Percentiles rank a stretch among this genome's conserved stretches.
phyloP scores from a whole-genome alignment of 2,888 invertebrate genomes.

The Cynaeus angustus region DNA sequence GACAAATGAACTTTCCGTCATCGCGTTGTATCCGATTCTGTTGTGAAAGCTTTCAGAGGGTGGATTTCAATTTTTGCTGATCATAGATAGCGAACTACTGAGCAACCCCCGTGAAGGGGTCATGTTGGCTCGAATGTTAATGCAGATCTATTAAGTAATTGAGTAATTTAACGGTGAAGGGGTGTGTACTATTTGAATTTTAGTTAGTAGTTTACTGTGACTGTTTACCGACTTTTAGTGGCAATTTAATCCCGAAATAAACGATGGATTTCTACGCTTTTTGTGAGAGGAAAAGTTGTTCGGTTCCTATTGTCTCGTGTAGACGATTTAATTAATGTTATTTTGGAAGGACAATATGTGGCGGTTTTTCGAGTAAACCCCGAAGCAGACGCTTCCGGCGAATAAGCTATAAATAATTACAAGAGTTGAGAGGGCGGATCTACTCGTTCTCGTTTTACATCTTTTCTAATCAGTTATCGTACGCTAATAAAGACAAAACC shows the following conservation, averaged over 20 bases:
- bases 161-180: neutral
- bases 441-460: slow-evolving; percentile 4
- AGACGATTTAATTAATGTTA: neutral
- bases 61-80: neutral
- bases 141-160: slow-evolving; percentile 2
- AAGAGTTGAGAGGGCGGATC: slow-evolving; percentile 29
- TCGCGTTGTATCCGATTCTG: slow-evolving; percentile 11
- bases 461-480: slow-evolving; percentile 15
- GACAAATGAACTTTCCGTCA: slow-evolving; percentile 44
- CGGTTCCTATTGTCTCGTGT: no score
- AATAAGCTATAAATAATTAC: slow-evolving; percentile 49
- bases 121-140: neutral
- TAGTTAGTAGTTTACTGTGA: no score
- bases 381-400: slow-evolving; percentile 48
- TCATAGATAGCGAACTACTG: slow-evolving; percentile 2
- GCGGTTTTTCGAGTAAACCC: slow-evolving; percentile 33
- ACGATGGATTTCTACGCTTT: no score
- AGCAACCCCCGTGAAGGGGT: neutral
- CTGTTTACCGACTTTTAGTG: no score
- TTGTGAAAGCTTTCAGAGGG: neutral
- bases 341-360: slow-evolving; percentile 10
- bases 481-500: neutral
- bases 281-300: no score
- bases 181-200: no score
- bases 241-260: no score